Evolutionary conservation across 2,113 vertebrate genomes (phyloP).

Genomic region (Mugil cephalus): DNA sequence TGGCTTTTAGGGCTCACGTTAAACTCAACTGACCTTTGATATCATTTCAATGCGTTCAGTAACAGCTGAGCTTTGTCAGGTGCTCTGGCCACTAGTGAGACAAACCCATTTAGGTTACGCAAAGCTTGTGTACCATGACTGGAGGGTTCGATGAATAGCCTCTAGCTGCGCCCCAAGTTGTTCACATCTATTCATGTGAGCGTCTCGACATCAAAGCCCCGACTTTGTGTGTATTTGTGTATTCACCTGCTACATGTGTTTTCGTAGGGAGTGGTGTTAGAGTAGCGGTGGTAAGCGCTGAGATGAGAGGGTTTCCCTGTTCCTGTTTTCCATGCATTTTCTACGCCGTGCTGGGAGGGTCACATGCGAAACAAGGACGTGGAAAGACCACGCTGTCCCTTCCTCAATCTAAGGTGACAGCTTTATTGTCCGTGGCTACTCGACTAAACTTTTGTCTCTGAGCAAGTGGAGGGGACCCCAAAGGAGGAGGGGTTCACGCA

Average conservation of each 20-base stretch:
- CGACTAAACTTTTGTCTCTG: conserved; percentile 61
- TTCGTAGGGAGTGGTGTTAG: conserved; percentile 70
- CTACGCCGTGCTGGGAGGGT: conserved; percentile 40
- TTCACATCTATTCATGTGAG: conserved; percentile 47
- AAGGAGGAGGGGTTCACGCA: conserved; percentile 4
- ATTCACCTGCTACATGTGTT: conserved; percentile 75
- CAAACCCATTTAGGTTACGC: conserved; percentile 41
- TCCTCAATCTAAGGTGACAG: conserved; percentile 73
- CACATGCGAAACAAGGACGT: conserved; percentile 49
- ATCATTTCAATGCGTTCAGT: conserved; percentile 14
- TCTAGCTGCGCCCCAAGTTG: conserved; percentile 41
- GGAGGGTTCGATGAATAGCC: conserved; percentile 32
- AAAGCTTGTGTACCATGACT: conserved; percentile 25
- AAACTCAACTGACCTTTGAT: neutral
- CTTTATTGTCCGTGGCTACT: conserved; percentile 73
- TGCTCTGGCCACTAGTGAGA: conserved; percentile 2
- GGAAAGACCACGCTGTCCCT: conserved; percentile 39
- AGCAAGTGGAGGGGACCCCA: conserved; percentile 35
- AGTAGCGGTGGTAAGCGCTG: conserved; percentile 18
- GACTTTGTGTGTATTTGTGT: conserved; percentile 65
- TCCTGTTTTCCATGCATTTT: conserved; percentile 64
- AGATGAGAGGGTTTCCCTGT: conserved; percentile 60
- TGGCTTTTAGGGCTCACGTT: neutral
- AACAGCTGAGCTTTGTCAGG: conserved; percentile 9
- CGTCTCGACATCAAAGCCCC: conserved; percentile 68